Conservation (phyloP, 2,888 invertebrate genomes). For the Lathronympha strigana region DNA sequence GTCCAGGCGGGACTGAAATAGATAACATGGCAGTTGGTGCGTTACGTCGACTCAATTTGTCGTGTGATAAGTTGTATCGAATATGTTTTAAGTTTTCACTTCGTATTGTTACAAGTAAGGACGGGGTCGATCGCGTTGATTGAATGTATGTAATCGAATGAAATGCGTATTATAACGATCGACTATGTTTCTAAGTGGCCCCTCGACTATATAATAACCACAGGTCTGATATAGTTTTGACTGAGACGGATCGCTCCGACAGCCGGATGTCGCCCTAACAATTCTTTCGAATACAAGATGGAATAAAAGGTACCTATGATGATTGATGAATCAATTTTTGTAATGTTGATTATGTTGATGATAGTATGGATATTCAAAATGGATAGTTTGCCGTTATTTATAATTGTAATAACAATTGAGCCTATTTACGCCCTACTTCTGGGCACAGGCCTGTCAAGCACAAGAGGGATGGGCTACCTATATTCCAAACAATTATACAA, state of each 20-base stretch:
- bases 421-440: too few relatives aligned
- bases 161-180: constrained; percentile 15
- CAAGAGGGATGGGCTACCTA: too few relatives aligned
- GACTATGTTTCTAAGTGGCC: constrained; percentile 4
- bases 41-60: neutral
- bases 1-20: neutral
- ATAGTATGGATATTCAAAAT: too few relatives aligned
- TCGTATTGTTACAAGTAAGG: constrained; percentile 16
- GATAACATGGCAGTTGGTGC: neutral
- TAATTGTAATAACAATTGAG: too few relatives aligned
- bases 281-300: too few relatives aligned
- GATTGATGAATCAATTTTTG: too few relatives aligned
- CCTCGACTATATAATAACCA: neutral
- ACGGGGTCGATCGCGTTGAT: constrained; percentile 19
- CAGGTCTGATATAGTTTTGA: neutral
- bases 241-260: neutral
- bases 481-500: too few relatives aligned
- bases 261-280: neutral
- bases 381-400: too few relatives aligned
- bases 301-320: too few relatives aligned
- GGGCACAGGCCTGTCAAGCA: too few relatives aligned
- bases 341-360: too few relatives aligned
- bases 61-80: neutral
- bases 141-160: constrained; percentile 25
- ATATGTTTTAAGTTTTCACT: constrained; percentile 18